Percentiles rank a stretch among this genome's conserved stretches.
Conservation (phyloP, 2,113 vertebrate genomes). For the zebrafish (Danio rerio) region DNA sequence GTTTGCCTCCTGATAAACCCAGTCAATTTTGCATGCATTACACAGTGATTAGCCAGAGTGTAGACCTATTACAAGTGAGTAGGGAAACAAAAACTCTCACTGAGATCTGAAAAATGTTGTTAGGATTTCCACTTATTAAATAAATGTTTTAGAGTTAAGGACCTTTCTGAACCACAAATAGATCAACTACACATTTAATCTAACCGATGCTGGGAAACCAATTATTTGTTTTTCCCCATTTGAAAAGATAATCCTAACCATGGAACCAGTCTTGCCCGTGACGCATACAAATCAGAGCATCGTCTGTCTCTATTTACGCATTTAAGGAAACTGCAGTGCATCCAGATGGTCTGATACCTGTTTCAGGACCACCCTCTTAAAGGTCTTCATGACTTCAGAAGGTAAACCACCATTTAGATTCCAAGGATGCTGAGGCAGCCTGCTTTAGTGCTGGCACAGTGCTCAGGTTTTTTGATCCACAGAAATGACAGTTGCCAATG, state of each 20-base stretch:
- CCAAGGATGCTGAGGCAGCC: background rate
- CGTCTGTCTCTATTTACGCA: background rate
- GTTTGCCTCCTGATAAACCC: conserved; percentile 53
- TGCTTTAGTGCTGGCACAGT: conserved; percentile 9
- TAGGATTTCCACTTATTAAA: background rate
- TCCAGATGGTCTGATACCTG: background rate
- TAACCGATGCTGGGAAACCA: background rate
- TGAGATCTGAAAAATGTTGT: conserved; percentile 8
- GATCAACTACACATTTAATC: background rate
- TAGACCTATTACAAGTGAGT: conserved; percentile 41
- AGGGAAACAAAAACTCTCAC: background rate
- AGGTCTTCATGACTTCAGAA: background rate
- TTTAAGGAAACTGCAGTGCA: background rate
- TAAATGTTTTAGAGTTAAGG: background rate
- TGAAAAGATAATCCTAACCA: background rate
- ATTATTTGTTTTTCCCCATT: background rate
- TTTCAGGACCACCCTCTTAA: background rate
- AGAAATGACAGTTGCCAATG: background rate
- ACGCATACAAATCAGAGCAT: background rate
- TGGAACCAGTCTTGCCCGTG: background rate
- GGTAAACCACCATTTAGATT: background rate
- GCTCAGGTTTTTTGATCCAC: background rate
- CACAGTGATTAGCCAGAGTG: conserved; percentile 53
- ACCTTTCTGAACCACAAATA: background rate
- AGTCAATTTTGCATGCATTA: conserved; percentile 50